Conservation (phyloP, 2,888 invertebrate genomes). For the Stenichneumon culpator region DNA sequence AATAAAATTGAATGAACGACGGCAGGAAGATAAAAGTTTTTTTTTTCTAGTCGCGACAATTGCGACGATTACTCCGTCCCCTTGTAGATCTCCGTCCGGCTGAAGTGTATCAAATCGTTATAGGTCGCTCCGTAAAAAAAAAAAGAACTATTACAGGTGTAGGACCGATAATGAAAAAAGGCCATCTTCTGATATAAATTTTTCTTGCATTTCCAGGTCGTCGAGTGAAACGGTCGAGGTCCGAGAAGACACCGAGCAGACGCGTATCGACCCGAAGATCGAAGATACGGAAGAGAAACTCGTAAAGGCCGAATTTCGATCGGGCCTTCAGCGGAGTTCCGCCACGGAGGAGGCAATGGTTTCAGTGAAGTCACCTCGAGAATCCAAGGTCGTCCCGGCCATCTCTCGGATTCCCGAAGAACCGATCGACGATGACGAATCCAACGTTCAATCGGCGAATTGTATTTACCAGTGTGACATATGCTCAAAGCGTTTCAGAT, state of each 20-base stretch:
- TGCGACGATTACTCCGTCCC: neutral
- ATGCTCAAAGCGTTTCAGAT: constrained; percentile 77
- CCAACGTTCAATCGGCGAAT: constrained; percentile 14
- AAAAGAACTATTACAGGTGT: constrained; percentile 20
- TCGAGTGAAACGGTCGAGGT: constrained; percentile 15
- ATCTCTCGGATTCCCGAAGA: neutral
- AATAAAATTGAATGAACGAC: constrained; percentile 25
- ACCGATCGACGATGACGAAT: neutral
- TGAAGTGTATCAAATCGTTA: neutral
- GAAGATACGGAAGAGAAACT: constrained; percentile 1
- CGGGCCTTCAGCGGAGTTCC: neutral
- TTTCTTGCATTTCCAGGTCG: constrained; percentile 62
- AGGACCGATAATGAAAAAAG: constrained; percentile 23
- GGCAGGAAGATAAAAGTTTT: constrained; percentile 7
- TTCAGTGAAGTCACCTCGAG: neutral
- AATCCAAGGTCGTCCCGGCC: neutral
- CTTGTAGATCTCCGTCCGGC: neutral
- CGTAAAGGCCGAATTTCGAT: neutral
- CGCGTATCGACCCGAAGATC: neutral
- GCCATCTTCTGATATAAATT: constrained; percentile 28
- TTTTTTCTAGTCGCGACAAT: constrained; percentile 54
- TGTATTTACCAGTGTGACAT: constrained; percentile 74
- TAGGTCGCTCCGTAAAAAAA: constrained; percentile 15
- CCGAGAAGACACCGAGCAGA: neutral
- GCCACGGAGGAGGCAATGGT: neutral